Evolutionary conservation across 2,797 vertebrate species (phyloP).

Genomic region (Carduelis carduelis): DNA sequence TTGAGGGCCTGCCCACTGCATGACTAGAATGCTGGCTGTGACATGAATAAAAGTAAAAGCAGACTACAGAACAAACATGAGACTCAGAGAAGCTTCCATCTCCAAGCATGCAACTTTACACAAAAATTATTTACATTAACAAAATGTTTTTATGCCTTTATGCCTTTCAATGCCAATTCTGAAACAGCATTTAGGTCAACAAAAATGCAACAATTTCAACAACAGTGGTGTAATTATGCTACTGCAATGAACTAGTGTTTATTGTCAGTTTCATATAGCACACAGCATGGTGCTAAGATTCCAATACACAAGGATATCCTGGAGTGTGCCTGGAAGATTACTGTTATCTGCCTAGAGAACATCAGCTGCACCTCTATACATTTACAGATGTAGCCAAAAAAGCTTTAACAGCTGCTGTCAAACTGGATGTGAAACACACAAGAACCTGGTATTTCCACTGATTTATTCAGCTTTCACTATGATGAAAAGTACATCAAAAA

Average conservation of each 20-base stretch:
- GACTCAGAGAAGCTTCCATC: background rate
- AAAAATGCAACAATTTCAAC: background rate
- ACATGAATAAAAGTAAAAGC: background rate
- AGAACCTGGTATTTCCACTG: background rate
- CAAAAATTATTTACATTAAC: background rate
- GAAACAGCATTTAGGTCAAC: background rate
- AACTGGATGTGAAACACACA: background rate
- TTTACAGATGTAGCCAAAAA: background rate
- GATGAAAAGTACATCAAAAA: background rate
- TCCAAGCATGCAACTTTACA: background rate
- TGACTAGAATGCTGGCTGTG: fast-evolving
- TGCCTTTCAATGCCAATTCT: background rate
- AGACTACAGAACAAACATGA: fast-evolving
- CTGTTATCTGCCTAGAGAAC: background rate
- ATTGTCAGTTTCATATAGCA: background rate
- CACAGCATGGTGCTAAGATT: background rate
- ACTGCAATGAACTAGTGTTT: background rate
- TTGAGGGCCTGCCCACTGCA: background rate
- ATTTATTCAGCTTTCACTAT: background rate
- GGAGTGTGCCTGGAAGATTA: background rate
- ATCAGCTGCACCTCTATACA: background rate
- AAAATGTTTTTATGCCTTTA: too few species aligned
- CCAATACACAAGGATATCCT: background rate
- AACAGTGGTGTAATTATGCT: background rate
- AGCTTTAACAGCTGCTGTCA: background rate